These are phyloP conservation scores for Tachuris rubrigastra DNA, from an alignment of 2,113 vertebrate genomes.

Conservation along the genomic window DNA sequence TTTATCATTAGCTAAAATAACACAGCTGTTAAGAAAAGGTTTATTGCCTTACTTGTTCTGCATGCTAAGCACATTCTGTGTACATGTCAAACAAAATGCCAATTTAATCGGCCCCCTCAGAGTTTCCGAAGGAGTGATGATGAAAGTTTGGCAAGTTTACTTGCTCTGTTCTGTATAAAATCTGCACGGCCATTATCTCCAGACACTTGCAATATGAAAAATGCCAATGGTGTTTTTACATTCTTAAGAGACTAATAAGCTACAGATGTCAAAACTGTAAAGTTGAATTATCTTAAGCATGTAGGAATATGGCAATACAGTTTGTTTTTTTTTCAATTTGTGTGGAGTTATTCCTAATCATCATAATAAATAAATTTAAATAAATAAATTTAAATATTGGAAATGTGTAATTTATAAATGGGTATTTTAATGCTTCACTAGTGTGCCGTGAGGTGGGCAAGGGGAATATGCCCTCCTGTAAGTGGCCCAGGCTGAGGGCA, in stretches of 20 bases:
- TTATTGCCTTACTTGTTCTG: slow-evolving; percentile 32
- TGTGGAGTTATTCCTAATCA: neutral
- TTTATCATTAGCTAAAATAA: slow-evolving; percentile 55
- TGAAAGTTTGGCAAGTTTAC: slow-evolving; percentile 63
- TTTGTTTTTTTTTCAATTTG: neutral
- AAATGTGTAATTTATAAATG: neutral
- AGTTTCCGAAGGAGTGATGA: slow-evolving; percentile 58
- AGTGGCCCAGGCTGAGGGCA: neutral
- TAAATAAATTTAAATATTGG: neutral
- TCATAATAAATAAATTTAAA: neutral
- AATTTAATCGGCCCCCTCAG: slow-evolving; percentile 52
- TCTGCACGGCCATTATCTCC: slow-evolving; percentile 46
- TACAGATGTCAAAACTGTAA: slow-evolving; percentile 56
- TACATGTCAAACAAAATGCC: slow-evolving; percentile 59
- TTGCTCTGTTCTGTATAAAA: slow-evolving; percentile 27
- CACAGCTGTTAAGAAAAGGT: slow-evolving; percentile 45
- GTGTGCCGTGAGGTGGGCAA: neutral
- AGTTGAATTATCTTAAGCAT: neutral
- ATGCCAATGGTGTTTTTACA: slow-evolving; percentile 60
- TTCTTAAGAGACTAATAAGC: slow-evolving; percentile 41
- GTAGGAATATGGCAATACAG: neutral
- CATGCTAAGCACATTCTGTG: slow-evolving; percentile 52
- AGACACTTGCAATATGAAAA: slow-evolving; percentile 59
- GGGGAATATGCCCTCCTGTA: neutral
- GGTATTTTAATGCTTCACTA: neutral